Evolutionary conservation across 2,888 invertebrate species (phyloP).

Genomic region (Tinea semifulvella): DNA sequence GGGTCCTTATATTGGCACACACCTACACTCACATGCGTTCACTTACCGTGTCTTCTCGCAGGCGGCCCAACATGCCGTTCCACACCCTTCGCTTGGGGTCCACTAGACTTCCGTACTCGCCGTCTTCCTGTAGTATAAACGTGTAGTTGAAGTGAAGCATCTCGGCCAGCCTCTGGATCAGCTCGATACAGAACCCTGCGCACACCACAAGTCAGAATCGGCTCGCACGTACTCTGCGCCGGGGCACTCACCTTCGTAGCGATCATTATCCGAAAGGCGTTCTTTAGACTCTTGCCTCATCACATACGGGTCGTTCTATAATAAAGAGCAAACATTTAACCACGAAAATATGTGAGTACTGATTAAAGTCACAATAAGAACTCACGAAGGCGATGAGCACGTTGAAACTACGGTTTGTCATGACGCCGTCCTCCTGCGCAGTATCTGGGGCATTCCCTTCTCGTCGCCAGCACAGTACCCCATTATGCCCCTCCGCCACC

Average conservation of each 20-base stretch:
- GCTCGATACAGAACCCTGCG: conserved; percentile 88
- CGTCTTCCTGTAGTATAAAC: conserved; percentile 76
- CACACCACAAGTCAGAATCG: background rate
- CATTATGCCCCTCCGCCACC: conserved; percentile 31
- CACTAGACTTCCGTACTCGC: conserved; percentile 70
- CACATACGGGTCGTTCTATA: conserved; percentile 86
- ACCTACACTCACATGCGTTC: background rate
- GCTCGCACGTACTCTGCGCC: background rate
- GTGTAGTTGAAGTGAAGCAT: conserved; percentile 83
- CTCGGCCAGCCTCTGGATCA: conserved; percentile 79
- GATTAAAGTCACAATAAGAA: too few species aligned
- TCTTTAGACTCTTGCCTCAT: conserved; percentile 77
- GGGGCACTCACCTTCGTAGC: conserved; percentile 74
- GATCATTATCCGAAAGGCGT: conserved; percentile 77
- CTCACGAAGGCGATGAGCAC: conserved; percentile 61
- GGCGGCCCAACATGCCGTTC: conserved; percentile 77
- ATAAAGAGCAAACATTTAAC: background rate
- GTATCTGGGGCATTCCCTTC: conserved; percentile 22
- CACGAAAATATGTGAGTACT: too few species aligned
- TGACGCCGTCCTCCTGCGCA: conserved; percentile 32
- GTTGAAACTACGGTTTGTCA: conserved; percentile 51
- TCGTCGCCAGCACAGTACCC: conserved; percentile 11
- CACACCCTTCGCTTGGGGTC: conserved; percentile 67
- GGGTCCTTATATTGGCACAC: background rate
- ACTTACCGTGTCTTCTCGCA: conserved; percentile 68